Evolutionary conservation across 2,888 invertebrate genomes (phyloP).

Genomic region (Ferdinandea cuprea): DNA sequence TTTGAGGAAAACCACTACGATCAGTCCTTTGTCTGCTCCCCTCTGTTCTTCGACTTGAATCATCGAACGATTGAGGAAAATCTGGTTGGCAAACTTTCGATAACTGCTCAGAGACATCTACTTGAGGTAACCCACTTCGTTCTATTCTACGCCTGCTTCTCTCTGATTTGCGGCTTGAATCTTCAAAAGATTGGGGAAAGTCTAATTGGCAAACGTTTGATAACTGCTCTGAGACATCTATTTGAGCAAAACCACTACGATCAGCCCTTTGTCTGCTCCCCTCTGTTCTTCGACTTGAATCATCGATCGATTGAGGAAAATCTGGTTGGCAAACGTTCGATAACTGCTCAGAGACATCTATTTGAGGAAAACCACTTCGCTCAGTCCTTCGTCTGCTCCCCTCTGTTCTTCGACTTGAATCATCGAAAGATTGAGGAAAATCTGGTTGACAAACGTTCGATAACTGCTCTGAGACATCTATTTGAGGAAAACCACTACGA

Average conservation of each 20-base stretch:
- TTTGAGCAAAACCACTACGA: background rate
- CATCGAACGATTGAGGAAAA: conserved; percentile 19
- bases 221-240: background rate
- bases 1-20: background rate
- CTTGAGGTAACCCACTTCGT: background rate
- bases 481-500: background rate
- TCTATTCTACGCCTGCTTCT: background rate
- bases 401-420: background rate
- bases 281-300: conserved; percentile 4
- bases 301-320: background rate
- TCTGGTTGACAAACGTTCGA: conserved; percentile 15
- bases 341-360: background rate
- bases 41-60: background rate
- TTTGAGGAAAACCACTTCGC: background rate
- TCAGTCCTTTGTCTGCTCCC: background rate
- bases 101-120: background rate
- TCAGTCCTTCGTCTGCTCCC: background rate
- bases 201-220: conserved; percentile 15
- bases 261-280: background rate
- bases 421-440: background rate
- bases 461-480: background rate
- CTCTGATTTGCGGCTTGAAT: background rate
- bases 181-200: conserved; percentile 6
- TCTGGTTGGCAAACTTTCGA: conserved; percentile 19
- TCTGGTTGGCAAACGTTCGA: conserved; percentile 16